Conservation (phyloP, 2,888 invertebrate species). For the Epistrophe grossulariae region DNA sequence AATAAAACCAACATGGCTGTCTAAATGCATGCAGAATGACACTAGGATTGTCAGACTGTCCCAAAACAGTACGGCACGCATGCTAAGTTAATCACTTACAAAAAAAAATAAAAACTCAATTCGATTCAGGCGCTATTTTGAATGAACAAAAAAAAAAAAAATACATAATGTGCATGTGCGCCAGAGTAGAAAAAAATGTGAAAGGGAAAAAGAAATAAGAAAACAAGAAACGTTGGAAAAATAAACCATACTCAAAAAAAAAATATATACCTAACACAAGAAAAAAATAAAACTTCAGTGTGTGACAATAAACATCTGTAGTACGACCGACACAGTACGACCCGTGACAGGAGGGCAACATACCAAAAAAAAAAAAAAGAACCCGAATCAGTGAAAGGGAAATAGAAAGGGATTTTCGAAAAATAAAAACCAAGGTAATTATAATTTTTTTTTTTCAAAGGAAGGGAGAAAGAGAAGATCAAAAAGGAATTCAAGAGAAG, state of each 20-base stretch:
- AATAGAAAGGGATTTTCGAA: slow-evolving; percentile 65
- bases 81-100: slow-evolving; percentile 42
- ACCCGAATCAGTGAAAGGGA: slow-evolving; percentile 57
- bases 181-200: slow-evolving; percentile 27
- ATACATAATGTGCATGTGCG: slow-evolving; percentile 22
- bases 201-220: slow-evolving; percentile 2
- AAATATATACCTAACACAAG: slow-evolving; percentile 19
- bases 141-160: slow-evolving; percentile 5
- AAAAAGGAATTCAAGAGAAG: slow-evolving; percentile 40
- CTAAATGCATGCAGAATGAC: neutral
- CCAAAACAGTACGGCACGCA: slow-evolving; percentile 45
- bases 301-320: slow-evolving; percentile 73
- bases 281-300: slow-evolving; percentile 54
- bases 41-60: neutral
- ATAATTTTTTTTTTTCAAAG: slow-evolving; percentile 30
- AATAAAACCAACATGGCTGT: slow-evolving; percentile 24
- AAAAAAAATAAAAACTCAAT: slow-evolving; percentile 16
- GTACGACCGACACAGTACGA: slow-evolving; percentile 49
- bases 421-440: slow-evolving; percentile 52
- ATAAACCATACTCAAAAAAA: slow-evolving; percentile 45
- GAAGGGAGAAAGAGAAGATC: slow-evolving; percentile 45
- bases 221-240: slow-evolving; percentile 22
- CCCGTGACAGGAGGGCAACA: slow-evolving; percentile 51
- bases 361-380: slow-evolving; percentile 15
- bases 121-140: slow-evolving; percentile 22